phyloP scores from a whole-genome alignment of 2,888 invertebrate genomes.

The Agonopterix subpropinquella region DNA sequence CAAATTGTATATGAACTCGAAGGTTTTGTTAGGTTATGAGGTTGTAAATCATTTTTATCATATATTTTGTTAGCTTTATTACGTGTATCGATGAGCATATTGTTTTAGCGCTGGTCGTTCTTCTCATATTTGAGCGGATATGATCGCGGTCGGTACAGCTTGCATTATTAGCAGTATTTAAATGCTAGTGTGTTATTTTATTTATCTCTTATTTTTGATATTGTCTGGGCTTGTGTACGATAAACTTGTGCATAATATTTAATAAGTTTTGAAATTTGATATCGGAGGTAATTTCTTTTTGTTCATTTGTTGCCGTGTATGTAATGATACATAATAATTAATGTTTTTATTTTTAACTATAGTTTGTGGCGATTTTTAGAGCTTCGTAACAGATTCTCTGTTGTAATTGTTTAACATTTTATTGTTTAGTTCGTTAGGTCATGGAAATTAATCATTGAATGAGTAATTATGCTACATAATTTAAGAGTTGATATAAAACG shows the following conservation, averaged over 20 bases:
- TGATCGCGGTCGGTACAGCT: constrained; percentile 20
- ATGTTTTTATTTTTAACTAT: constrained; percentile 31
- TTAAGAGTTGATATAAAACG: constrained; percentile 60
- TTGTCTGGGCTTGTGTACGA: constrained; percentile 44
- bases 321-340: constrained; percentile 40
- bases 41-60: constrained; percentile 73
- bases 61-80: constrained; percentile 74
- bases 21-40: constrained; percentile 67
- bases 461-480: constrained; percentile 62
- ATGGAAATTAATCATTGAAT: constrained; percentile 61
- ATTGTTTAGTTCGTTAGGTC: constrained; percentile 58
- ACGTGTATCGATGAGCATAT: constrained; percentile 57
- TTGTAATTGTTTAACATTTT: constrained; percentile 48
- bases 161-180: constrained; percentile 41
- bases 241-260: constrained; percentile 48
- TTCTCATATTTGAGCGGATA: constrained; percentile 37
- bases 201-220: constrained; percentile 22
- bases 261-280: constrained; percentile 36
- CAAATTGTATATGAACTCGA: constrained; percentile 58
- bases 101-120: constrained; percentile 27
- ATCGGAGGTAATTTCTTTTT: constrained; percentile 31
- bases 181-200: constrained; percentile 55
- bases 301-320: constrained; percentile 36
- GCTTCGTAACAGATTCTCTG: constrained; percentile 45
- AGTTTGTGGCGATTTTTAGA: constrained; percentile 37